These are phyloP conservation scores for Lampris megalopsis DNA, from an alignment of 2,113 vertebrate genomes.

Conservation along the genomic window DNA sequence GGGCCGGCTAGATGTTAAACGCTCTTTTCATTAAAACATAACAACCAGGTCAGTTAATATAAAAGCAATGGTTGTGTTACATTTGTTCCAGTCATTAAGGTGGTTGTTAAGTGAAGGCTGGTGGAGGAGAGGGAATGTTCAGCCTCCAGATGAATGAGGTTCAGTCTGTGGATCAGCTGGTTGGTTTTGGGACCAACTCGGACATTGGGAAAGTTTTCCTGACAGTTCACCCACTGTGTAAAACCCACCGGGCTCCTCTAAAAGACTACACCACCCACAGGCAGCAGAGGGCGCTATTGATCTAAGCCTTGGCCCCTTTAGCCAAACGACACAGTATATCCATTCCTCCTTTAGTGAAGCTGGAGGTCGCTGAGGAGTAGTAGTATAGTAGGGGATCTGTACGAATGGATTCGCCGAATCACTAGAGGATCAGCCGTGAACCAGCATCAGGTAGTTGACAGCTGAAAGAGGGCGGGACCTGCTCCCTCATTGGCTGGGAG, in stretches of 20 bases:
- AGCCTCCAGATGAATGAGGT: too few relatives aligned
- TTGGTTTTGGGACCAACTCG: background rate
- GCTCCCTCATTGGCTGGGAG: slow-evolving; percentile 62
- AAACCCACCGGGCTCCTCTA: background rate
- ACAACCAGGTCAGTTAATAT: background rate
- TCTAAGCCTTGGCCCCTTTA: slow-evolving; percentile 14
- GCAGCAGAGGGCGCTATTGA: slow-evolving; percentile 72
- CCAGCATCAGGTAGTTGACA: slow-evolving; percentile 56
- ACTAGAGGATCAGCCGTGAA: slow-evolving; percentile 65
- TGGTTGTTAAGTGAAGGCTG: background rate
- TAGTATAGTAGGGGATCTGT: slow-evolving; percentile 34
- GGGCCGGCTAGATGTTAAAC: too few relatives aligned
- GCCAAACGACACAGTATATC: slow-evolving; percentile 1
- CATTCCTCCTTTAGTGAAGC: slow-evolving; percentile 25
- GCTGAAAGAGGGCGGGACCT: slow-evolving; percentile 50
- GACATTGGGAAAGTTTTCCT: background rate
- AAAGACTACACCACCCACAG: background rate
- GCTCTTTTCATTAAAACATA: background rate
- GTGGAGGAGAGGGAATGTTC: background rate
- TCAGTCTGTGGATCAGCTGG: too few relatives aligned
- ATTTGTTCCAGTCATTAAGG: background rate
- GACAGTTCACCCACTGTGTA: background rate
- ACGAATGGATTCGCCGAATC: slow-evolving; percentile 67
- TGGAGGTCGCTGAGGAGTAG: slow-evolving; percentile 22
- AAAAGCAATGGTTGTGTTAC: background rate